Percentiles rank a stretch among this genome's conserved stretches.
Evolutionary conservation across 2,888 invertebrate genomes (phyloP).

Genomic region (Catocala nupta): DNA sequence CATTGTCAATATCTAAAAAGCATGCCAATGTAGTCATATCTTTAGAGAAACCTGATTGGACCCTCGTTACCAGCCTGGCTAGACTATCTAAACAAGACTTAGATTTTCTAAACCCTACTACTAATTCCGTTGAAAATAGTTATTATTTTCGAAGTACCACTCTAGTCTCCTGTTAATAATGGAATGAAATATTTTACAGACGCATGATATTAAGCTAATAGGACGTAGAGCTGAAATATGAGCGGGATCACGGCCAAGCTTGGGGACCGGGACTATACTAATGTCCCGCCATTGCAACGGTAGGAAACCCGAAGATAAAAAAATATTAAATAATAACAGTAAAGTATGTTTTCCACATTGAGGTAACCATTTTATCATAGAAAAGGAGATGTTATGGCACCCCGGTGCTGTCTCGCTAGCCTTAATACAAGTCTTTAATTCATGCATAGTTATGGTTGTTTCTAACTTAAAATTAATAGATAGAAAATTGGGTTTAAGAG

Average conservation of each 20-base stretch:
- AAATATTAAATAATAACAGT: conserved; percentile 14
- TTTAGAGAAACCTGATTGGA: not conserved
- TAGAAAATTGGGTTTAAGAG: no score
- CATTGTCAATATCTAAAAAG: conserved; percentile 3
- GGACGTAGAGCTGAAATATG: not conserved
- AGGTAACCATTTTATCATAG: conserved; percentile 29
- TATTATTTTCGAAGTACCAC: conserved; percentile 2
- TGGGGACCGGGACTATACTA: conserved; percentile 20
- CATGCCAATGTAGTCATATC: not conserved
- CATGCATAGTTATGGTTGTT: conserved; percentile 20
- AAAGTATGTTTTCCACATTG: conserved; percentile 18
- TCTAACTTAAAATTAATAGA: no score
- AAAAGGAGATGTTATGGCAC: conserved; percentile 18
- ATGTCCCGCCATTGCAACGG: conserved; percentile 24
- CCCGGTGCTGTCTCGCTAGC: conserved; percentile 28
- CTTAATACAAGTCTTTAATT: conserved; percentile 21
- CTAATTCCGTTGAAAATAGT: no score
- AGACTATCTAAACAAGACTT: not conserved
- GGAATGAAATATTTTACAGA: conserved; percentile 1
- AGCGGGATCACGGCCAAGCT: conserved; percentile 3
- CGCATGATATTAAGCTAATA: conserved; percentile 21
- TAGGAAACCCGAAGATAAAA: conserved; percentile 6
- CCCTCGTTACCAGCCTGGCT: not conserved
- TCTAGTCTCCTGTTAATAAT: not conserved
- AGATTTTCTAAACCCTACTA: not conserved